Evolutionary conservation across 2,888 invertebrate genomes (phyloP), one percentile per base, ranked within the genome.

Genomic region (Galerucella calmariensis): DNA sequence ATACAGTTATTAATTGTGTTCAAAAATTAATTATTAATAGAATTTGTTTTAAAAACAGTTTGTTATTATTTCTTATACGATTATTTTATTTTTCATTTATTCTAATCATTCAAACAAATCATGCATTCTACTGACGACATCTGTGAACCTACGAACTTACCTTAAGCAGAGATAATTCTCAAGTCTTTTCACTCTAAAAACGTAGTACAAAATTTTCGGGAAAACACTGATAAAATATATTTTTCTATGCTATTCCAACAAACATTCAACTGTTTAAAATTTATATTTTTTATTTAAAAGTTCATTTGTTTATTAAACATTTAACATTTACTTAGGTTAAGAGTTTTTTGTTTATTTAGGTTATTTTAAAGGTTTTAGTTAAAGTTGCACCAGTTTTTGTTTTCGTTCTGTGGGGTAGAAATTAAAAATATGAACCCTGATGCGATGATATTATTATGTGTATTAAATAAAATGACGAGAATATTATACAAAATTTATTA

Each of bases 401-500:
- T 48, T 80, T 79, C 81, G 79, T 78, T 80, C 82, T 83, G 81
- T 81, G 74, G 77, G 20, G 16, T 11, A 65, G 35, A 75, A 66
- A 75, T 71, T 69, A 74, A 79, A 78, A 79, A 76, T 70, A 73
- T 79, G 80, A 80, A 78, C 75, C 80, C 81, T 80, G 81, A 79
- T 77, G 81, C 83, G 20, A 16, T 77, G 20, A 16, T 12, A 80
- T 76, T 77, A 76, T 81, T 12, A 62, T 81, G 81, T 80, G 48
- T 48, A 48, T 66, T 48, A 74, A 81, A 82, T 79, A 79, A 83
- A 80, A 79, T 80, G 81, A 80, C 81, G 78, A 80, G 77, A 74
- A 75, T 81, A 75, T 81, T 74, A 72, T 59, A 71, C 63, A 70
- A 53, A 56, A 67, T 77, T 75, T 72, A 79, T 84, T 84, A 84